These are phyloP conservation scores for Drosophila lacteicornis DNA, from an alignment of 1,140 invertebrate genomes.

Conservation along the genomic window DNA sequence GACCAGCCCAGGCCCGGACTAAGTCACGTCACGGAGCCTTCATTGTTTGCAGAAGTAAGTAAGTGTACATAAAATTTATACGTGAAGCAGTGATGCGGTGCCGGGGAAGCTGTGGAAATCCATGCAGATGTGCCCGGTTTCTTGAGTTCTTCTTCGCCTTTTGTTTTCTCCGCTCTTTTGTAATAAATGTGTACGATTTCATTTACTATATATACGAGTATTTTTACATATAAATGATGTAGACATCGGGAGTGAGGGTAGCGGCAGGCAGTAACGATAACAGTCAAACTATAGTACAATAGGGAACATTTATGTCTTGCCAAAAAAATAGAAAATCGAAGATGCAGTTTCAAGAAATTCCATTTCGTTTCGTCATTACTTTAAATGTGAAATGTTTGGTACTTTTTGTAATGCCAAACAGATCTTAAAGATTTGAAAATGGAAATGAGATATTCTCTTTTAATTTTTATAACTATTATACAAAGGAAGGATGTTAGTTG, in stretches of 20 bases:
- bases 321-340: conserved; percentile 61
- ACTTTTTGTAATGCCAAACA: background rate
- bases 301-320: conserved; percentile 58
- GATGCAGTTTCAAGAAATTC: conserved; percentile 50
- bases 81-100: conserved; percentile 36
- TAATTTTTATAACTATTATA: too few species aligned
- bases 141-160: conserved; percentile 61
- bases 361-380: conserved; percentile 56
- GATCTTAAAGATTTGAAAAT: too few species aligned
- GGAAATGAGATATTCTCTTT: too few species aligned
- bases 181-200: conserved; percentile 75
- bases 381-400: conserved; percentile 31
- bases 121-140: conserved; percentile 76
- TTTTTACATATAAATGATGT: conserved; percentile 23
- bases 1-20: conserved; percentile 53
- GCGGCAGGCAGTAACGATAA: conserved; percentile 55
- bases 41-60: conserved; percentile 82
- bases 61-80: conserved; percentile 82
- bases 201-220: conserved; percentile 18
- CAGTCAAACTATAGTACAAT: conserved; percentile 49
- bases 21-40: conserved; percentile 73
- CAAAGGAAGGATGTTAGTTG: too few species aligned
- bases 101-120: conserved; percentile 34
- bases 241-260: conserved; percentile 12
- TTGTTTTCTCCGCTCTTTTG: conserved; percentile 71